A percentile compares a stretch with the other conserved stretches of the same genome.
Evolutionary conservation across 2,113 vertebrate genomes (phyloP).

Genomic region (Hyperopisus bebe): DNA sequence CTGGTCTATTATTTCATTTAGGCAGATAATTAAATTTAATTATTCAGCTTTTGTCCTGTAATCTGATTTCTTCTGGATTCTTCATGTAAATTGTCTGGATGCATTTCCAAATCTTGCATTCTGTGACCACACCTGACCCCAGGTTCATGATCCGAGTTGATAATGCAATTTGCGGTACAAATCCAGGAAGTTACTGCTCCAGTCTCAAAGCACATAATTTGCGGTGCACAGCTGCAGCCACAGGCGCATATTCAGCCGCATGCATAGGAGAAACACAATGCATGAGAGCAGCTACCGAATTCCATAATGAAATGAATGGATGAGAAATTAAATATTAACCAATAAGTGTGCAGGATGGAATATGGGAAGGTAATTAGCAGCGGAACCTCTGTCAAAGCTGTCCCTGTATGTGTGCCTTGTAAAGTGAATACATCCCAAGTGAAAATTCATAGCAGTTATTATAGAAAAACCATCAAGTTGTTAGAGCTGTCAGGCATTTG

Average conservation of each 20-base stretch:
- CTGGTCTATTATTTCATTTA: conserved; percentile 51
- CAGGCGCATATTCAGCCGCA: neutral
- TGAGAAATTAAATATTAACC: neutral
- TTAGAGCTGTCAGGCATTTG: conserved; percentile 39
- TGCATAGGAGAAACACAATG: neutral
- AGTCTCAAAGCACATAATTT: neutral
- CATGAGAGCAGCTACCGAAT: neutral
- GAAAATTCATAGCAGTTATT: conserved; percentile 17
- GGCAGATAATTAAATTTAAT: conserved; percentile 62
- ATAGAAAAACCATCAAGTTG: conserved; percentile 31
- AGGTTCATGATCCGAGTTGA: neutral
- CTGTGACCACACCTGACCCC: neutral
- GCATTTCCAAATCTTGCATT: conserved; percentile 26
- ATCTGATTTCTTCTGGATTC: conserved; percentile 55
- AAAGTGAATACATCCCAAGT: conserved; percentile 14
- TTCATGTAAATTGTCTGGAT: conserved; percentile 49
- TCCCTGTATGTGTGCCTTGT: neutral
- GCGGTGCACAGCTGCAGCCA: neutral
- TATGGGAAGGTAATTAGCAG: neutral
- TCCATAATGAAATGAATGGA: neutral
- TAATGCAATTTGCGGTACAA: neutral
- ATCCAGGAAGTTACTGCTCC: neutral
- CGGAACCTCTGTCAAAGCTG: neutral
- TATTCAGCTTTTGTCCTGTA: conserved; percentile 53
- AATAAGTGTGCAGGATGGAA: conserved; percentile 2